Base-by-base conservation (phyloP, 2,797 vertebrate genomes). In the Poeciliopsis turneri region DNA sequence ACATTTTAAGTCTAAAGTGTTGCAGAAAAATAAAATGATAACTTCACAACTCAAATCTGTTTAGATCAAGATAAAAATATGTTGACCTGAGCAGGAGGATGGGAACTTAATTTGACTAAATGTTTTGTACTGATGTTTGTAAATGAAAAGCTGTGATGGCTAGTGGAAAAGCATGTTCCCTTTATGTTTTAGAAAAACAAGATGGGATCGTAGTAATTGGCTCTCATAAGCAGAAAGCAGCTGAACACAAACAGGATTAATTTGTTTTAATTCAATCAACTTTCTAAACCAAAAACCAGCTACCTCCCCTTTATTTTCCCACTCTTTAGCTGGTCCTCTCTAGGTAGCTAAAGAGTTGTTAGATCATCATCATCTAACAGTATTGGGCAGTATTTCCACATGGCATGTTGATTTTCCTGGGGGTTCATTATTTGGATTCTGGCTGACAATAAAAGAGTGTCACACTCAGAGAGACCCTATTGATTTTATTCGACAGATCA, bases 201-300 rank as follows among this genome's bases (percentile, higher is more conserved):
- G 61, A 51, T 53, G 20, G 59, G 8, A 64, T 43, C 47, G 68
- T 77, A 36, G 28, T 64, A 75, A 84, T 78, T 74, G 79, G 79
- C 78, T 77, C 78, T 82, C 80, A 78, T 72, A 28, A 75, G 79
- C 79, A 69, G 64, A 74, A 78, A 88, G 79, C 71, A 79, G 55
- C 13, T 53, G 18, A 71, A 83, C 23, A 13, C n/a, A 71, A 30
- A 28, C 2, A 80, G 36, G 72, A 76, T 28, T 18, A 36, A 10
- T 64, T 82, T 18, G 47, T 55, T 30, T 75, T 45, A 80, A 66
- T 80, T 49, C 47, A 72, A 71, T 82, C 33, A 39, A 45, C 49
- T 53, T 78, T 75, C 30, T 77, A 75, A 76, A 83, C 74, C 81
- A 64, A 43, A 43, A n/a, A 6, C 53, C 36, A 39, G 25, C 25